Conservation (phyloP, 1,140 invertebrate species). For the Bombus breviceps region DNA sequence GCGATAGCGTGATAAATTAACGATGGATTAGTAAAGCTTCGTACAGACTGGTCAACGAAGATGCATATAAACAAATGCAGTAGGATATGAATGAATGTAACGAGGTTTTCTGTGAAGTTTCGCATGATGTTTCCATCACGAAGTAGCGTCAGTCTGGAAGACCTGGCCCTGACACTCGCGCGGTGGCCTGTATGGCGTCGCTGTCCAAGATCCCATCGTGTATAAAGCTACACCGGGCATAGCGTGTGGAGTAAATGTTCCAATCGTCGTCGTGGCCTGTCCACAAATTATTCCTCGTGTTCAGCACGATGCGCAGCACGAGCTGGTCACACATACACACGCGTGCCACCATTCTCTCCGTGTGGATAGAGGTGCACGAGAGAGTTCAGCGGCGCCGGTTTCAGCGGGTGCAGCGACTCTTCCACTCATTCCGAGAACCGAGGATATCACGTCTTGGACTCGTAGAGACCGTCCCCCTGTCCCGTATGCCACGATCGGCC, state of each 20-base stretch:
- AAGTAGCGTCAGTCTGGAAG: conserved; percentile 21
- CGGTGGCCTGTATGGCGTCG: conserved; percentile 59
- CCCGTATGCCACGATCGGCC: conserved; percentile 79
- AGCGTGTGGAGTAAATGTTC: conserved; percentile 72
- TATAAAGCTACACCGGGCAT: conserved; percentile 60
- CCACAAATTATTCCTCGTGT: conserved; percentile 81
- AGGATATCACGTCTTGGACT: conserved; percentile 67
- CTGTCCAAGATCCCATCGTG: conserved; percentile 64
- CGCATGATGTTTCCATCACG: conserved; percentile 33
- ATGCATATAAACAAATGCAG: too few relatives aligned
- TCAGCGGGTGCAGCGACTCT: conserved; percentile 59
- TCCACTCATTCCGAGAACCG: conserved; percentile 74
- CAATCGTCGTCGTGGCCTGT: conserved; percentile 76
- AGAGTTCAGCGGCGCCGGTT: conserved; percentile 55
- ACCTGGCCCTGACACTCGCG: conserved; percentile 47
- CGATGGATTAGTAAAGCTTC: not conserved
- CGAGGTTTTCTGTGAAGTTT: not conserved
- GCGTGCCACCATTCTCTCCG: conserved; percentile 31
- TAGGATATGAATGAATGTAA: not conserved
- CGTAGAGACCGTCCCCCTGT: conserved; percentile 61
- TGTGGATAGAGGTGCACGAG: conserved; percentile 43
- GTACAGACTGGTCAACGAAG: too few relatives aligned
- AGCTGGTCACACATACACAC: conserved; percentile 62
- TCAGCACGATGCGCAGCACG: conserved; percentile 69
- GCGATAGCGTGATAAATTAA: not conserved